Evolutionary conservation across 2,797 vertebrate species (phyloP).

Genomic region (Pseudotriccus pelzelni): DNA sequence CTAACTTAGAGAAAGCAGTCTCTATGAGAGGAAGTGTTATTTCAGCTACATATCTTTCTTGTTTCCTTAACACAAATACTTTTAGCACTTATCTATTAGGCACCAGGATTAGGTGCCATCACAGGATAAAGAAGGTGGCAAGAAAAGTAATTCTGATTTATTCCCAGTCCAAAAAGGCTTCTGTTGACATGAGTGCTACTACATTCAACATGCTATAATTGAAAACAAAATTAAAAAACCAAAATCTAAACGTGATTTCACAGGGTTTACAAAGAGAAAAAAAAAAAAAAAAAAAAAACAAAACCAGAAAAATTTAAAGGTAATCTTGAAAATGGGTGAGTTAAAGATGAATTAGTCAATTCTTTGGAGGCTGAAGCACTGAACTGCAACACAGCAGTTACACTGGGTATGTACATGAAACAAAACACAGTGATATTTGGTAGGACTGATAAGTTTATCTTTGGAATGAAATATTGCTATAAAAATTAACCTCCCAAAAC

Average conservation of each 20-base stretch:
- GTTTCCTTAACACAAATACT: background rate
- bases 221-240: background rate
- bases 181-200: background rate
- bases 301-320: background rate
- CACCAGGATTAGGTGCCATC: background rate
- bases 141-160: background rate
- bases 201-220: background rate
- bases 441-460: background rate
- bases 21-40: background rate
- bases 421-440: background rate
- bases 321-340: background rate
- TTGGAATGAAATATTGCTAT: background rate
- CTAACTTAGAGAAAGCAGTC: background rate
- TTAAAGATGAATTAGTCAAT: background rate
- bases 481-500: background rate
- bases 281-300: background rate
- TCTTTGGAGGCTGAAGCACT: background rate
- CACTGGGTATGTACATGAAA: background rate
- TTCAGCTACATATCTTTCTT: background rate
- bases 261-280: background rate
- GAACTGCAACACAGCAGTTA: background rate
- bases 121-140: background rate
- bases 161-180: background rate
- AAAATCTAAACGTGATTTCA: background rate
- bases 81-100: background rate